A percentile compares a stretch with the other conserved stretches of the same genome.
Evolutionary conservation across 2,797 vertebrate genomes (phyloP).

Genomic region (Tenualosa thibaudeaui): DNA sequence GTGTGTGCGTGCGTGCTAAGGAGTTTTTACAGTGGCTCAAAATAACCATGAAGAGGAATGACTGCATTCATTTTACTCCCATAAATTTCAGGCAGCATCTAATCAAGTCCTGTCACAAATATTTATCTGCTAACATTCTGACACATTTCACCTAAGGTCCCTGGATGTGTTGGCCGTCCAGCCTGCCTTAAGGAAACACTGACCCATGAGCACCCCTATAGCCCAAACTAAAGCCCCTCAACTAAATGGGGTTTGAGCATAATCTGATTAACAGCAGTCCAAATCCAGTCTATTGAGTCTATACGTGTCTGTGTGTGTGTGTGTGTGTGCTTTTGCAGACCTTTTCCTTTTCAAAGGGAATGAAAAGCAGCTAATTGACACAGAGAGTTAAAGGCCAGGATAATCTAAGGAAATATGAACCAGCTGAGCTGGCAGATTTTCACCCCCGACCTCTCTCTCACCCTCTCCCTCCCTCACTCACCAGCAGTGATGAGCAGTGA

Average conservation of each 20-base stretch:
- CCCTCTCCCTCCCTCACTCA: conserved; percentile 57
- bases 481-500: conserved; percentile 91
- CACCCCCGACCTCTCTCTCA: too few relatives aligned
- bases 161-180: not conserved
- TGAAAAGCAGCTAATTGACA: conserved; percentile 31
- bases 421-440: not conserved
- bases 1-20: too few relatives aligned
- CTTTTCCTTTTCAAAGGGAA: not conserved
- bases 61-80: not conserved
- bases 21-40: not conserved
- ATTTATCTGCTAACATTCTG: not conserved
- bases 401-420: conserved; percentile 19
- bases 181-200: not conserved
- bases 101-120: not conserved
- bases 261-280: conserved; percentile 10
- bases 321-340: not conserved
- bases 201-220: not conserved
- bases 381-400: conserved; percentile 15
- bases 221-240: conserved; percentile 3
- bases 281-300: conserved; percentile 21
- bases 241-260: conserved; percentile 25
- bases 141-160: not conserved
- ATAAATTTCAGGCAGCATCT: not conserved
- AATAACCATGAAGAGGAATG: not conserved
- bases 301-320: too few relatives aligned